Percentiles rank a stretch among this genome's conserved stretches.
These are phyloP conservation scores for Ophioderma brevispina DNA, from an alignment of 35 echinoderm and acorn worm species.

Conservation along the genomic window DNA sequence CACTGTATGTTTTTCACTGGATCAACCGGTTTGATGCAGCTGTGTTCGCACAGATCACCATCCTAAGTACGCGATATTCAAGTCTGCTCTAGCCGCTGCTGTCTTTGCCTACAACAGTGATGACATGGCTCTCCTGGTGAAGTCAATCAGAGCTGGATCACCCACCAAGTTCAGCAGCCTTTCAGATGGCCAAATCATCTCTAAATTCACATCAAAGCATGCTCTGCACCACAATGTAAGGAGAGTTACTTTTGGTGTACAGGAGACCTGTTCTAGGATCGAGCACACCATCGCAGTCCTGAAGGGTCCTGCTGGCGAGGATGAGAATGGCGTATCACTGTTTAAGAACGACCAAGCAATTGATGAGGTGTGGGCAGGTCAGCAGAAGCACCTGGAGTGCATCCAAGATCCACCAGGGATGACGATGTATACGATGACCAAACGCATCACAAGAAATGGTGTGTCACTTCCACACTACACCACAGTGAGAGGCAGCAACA, in stretches of 20 bases:
- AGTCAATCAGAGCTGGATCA: conserved; percentile 40
- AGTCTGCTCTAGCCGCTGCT: conserved; percentile 52
- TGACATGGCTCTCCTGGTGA: conserved; percentile 46
- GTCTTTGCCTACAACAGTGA: conserved; percentile 59
- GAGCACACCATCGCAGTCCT: neutral
- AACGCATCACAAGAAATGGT: conserved; percentile 29
- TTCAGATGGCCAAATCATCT: conserved; percentile 15
- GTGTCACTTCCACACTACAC: conserved; percentile 26
- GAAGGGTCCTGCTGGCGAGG: conserved; percentile 10
- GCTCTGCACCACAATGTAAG: conserved; percentile 16
- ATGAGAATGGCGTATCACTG: conserved; percentile 20
- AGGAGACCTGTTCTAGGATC: neutral
- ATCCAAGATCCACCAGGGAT: conserved; percentile 22
- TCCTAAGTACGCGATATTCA: conserved; percentile 55
- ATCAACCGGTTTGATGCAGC: conserved; percentile 56
- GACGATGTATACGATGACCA: conserved; percentile 35
- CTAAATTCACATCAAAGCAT: neutral
- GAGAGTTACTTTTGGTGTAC: conserved; percentile 20
- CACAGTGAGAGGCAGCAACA: neutral
- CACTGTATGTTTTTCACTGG: neutral
- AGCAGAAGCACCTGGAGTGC: conserved; percentile 63
- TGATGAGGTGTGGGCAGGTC: conserved; percentile 42
- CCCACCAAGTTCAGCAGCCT: neutral
- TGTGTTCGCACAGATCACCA: conserved; percentile 33
- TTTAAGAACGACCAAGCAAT: conserved; percentile 44